Conservation (phyloP, 2,113 vertebrate species). For the Equus quagga region DNA sequence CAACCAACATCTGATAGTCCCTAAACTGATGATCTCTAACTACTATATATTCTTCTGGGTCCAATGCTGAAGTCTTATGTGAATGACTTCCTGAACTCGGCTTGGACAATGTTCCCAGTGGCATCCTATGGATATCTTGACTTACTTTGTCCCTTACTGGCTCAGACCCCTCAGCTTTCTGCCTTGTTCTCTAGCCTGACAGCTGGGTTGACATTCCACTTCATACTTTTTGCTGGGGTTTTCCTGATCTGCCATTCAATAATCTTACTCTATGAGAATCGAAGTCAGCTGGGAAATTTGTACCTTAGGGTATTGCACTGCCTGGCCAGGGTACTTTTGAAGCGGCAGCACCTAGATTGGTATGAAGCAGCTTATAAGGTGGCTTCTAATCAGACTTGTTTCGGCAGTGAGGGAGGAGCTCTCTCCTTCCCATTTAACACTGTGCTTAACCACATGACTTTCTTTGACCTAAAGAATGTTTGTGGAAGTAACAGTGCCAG, state of each 20-base stretch:
- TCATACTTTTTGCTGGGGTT: neutral
- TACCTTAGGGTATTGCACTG: fast-evolving
- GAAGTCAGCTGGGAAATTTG: neutral
- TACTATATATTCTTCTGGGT: no score
- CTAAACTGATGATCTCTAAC: neutral
- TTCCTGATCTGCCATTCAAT: neutral
- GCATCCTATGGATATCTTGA: neutral
- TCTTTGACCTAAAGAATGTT: neutral
- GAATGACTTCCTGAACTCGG: neutral
- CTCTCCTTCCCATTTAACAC: neutral
- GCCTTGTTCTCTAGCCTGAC: neutral
- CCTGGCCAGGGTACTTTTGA: neutral
- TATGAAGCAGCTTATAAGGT: neutral
- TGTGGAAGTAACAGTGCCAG: no score
- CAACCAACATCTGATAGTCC: neutral
- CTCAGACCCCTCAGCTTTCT: neutral
- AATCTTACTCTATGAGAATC: neutral
- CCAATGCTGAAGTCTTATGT: neutral
- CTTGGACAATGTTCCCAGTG: fast-evolving
- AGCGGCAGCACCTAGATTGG: neutral
- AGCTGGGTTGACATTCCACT: neutral
- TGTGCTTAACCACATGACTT: neutral
- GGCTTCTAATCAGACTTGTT: neutral
- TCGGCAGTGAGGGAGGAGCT: neutral
- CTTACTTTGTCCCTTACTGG: no score